Evolutionary conservation across 2,797 vertebrate species (phyloP).

Genomic region (Melanotaenia maccullochi): DNA sequence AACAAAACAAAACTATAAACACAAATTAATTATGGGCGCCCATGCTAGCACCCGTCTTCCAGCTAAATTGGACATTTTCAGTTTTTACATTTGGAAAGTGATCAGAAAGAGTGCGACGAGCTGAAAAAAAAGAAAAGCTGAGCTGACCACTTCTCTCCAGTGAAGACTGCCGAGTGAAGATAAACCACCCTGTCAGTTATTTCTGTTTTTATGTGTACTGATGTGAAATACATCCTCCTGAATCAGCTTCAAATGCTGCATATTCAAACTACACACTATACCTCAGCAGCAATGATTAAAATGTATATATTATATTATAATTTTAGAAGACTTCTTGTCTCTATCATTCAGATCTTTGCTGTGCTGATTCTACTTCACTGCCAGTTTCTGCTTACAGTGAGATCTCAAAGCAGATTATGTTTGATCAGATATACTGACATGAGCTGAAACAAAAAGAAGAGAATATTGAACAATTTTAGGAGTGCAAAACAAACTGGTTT

Average conservation of each 20-base stretch:
- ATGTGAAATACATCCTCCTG: constrained; percentile 54
- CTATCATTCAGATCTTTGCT: constrained; percentile 37
- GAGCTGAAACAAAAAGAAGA: constrained; percentile 8
- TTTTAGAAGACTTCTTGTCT: constrained; percentile 18
- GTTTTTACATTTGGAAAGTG: constrained; percentile 3
- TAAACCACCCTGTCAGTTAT: constrained; percentile 46
- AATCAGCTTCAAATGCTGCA: constrained; percentile 49
- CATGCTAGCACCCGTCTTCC: not conserved
- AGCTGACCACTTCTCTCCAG: constrained; percentile 57
- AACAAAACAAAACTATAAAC: too few relatives aligned
- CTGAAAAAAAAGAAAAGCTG: constrained; percentile 53
- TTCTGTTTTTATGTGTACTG: constrained; percentile 43
- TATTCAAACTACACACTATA: constrained; percentile 22
- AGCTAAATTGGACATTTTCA: not conserved
- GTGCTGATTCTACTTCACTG: constrained; percentile 34
- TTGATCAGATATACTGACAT: constrained; percentile 29
- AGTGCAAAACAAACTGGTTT: not conserved
- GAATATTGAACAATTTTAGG: not conserved
- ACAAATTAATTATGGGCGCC: not conserved
- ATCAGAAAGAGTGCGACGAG: constrained; percentile 6
- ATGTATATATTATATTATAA: constrained; percentile 1
- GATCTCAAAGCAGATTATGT: constrained; percentile 48
- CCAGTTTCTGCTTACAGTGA: constrained; percentile 41
- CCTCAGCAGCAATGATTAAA: constrained; percentile 36
- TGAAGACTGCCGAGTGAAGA: constrained; percentile 60